phyloP scores from a whole-genome alignment of 37 sponge, comb jelly and placozoan species.

The Chondrosia reniformis region DNA sequence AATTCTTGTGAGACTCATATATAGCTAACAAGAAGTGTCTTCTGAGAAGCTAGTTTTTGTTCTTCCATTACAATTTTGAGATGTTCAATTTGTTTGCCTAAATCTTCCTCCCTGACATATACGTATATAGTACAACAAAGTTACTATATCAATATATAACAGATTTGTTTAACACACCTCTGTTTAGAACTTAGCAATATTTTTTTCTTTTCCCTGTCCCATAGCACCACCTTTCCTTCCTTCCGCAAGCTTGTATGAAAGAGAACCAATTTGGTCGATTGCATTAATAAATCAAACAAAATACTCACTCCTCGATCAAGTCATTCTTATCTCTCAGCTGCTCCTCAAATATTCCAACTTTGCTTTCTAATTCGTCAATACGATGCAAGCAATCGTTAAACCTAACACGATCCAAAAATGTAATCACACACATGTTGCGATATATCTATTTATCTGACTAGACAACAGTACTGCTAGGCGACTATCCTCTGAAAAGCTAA shows the following conservation, averaged over 20 bases:
- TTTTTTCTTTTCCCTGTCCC: conserved; percentile 1
- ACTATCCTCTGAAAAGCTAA: too few species aligned
- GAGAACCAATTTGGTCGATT: not conserved
- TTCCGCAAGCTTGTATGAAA: not conserved
- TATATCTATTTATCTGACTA: not conserved
- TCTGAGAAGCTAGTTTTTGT: not conserved
- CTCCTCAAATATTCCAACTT: not conserved
- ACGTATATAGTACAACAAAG: too few species aligned
- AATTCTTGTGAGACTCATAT: not conserved
- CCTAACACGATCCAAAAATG: not conserved
- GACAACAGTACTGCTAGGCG: too few species aligned
- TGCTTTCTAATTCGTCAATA: not conserved
- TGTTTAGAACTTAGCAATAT: too few species aligned
- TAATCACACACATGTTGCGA: not conserved
- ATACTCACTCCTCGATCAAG: not conserved
- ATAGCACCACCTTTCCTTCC: not conserved
- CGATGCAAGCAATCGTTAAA: not conserved
- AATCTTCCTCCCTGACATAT: not conserved
- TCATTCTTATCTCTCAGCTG: not conserved
- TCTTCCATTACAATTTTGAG: not conserved
- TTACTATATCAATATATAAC: too few species aligned
- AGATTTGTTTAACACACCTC: too few species aligned
- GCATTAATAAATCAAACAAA: not conserved
- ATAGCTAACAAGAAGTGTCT: not conserved
- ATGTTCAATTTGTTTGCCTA: not conserved